Percentiles rank a stretch among this genome's conserved stretches.
Evolutionary conservation across 2,113 vertebrate species (phyloP).

Genomic region (Amazona guildingii): DNA sequence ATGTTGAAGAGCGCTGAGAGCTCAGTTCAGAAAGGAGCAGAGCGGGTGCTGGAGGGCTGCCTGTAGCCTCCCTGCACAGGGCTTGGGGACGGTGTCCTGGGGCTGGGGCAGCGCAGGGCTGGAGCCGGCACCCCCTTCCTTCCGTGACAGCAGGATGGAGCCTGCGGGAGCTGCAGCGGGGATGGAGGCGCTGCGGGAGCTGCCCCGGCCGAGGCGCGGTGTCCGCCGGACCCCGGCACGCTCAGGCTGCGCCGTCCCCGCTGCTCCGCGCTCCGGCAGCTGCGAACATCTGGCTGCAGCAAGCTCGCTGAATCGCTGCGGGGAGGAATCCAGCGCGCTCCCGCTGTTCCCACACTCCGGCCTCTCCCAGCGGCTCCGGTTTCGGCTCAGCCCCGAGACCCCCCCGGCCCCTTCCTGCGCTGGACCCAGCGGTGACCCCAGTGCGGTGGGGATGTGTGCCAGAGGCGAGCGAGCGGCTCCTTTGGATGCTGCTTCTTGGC

Average conservation of each 20-base stretch:
- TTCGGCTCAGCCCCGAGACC: not conserved
- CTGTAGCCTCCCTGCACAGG: not conserved
- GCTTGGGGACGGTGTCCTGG: not conserved
- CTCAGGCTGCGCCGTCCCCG: not conserved
- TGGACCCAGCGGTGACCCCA: not conserved
- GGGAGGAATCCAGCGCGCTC: not conserved
- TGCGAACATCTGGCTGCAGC: slow-evolving; percentile 44
- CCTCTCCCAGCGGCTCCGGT: slow-evolving; percentile 5
- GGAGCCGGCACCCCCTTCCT: not conserved
- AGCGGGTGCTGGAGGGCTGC: not conserved
- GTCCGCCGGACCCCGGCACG: not conserved
- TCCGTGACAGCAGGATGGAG: accelerated
- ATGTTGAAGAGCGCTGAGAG: not conserved
- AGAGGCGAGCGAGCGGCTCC: not conserved
- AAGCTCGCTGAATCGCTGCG: slow-evolving; percentile 24
- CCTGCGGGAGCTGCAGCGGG: not conserved
- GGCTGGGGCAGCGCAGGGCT: not conserved
- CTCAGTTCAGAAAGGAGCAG: not conserved
- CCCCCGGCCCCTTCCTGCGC: accelerated
- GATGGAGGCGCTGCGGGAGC: not conserved
- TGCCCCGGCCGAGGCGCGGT: not conserved
- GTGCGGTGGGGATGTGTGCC: not conserved
- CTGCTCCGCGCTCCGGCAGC: not conserved
- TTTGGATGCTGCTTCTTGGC: not conserved
- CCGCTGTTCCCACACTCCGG: slow-evolving; percentile 39